Base-by-base conservation (phyloP, 2,888 invertebrate species). In the Congeria kusceri region DNA sequence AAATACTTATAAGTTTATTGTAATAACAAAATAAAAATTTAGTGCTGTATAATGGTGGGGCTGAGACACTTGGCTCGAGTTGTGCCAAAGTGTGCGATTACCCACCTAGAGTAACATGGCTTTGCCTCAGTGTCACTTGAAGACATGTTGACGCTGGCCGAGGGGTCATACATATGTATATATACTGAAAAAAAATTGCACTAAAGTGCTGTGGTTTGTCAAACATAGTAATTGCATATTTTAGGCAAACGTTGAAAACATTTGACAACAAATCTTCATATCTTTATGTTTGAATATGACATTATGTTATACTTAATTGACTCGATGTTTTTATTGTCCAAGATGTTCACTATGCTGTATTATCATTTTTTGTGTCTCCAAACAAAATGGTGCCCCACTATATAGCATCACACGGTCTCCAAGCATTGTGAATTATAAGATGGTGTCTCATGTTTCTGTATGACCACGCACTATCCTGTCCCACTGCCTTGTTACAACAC, bases 121-220 rank as follows among this genome's bases (percentile, higher is more conserved):
- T 88, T 90, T 86, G 91, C 91, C 90, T 84, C 86, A 86, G 86
- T 86, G 77, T 83, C 76, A 73, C 47, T 67, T 71, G 28, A 72
- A 91, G 90, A 53, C 44, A 64, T 67, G 53, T 53, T 70, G 75
- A 80, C 81, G 72, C 84, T 86, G 90, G 90, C 90, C 91, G 90
- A 91, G 90, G 89, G 88, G 86, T 87, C 90, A 87, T 18, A 91
- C 89, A 91, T 18, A 18, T 27, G 29, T 9, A 4, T n/a, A 53
- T 3, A 39, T 29, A 32, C 27, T 29, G 15, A n/a, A n/a, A n/a
- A n/a, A n/a, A n/a, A n/a, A n/a, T n/a, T n/a, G n/a, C n/a, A n/a
- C n/a, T n/a, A n/a, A n/a, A n/a, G n/a, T n/a, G n/a, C n/a, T n/a
- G n/a, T n/a, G n/a, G n/a, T n/a, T n/a, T n/a, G n/a, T n/a, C n/a